These are phyloP conservation scores for Neosilurus hyrtlii DNA, from an alignment of 2,797 vertebrate species.

Conservation along the genomic window DNA sequence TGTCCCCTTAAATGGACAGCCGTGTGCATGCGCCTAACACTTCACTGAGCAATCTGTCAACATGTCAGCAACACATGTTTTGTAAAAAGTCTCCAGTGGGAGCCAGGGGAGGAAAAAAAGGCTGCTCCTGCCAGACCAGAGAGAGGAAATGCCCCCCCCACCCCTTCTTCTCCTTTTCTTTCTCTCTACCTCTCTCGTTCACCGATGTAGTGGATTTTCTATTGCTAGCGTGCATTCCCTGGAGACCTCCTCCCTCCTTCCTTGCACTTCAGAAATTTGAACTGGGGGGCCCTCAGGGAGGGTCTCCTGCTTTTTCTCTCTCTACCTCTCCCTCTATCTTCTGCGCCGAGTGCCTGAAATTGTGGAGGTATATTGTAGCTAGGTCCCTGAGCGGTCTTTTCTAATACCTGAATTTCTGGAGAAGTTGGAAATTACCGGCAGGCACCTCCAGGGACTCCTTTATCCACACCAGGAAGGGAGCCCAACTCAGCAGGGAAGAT, in stretches of 20 bases:
- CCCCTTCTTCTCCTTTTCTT: slow-evolving; percentile 32
- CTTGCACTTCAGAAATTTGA: slow-evolving; percentile 99
- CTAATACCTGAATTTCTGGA: slow-evolving; percentile 99
- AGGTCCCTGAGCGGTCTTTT: slow-evolving; percentile 99
- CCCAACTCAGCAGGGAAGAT: slow-evolving; percentile 97
- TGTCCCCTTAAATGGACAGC: slow-evolving; percentile 99
- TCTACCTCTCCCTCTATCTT: slow-evolving; percentile 59
- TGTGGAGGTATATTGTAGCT: slow-evolving; percentile 99
- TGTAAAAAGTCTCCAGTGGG: slow-evolving; percentile 99
- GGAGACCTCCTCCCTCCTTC: slow-evolving; percentile 82
- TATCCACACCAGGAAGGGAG: slow-evolving; percentile 99
- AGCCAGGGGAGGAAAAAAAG: slow-evolving; percentile 82
- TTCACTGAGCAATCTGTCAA: slow-evolving; percentile 99
- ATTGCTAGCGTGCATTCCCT: slow-evolving; percentile 89
- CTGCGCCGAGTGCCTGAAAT: slow-evolving; percentile 94
- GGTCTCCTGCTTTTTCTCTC: slow-evolving; percentile 50
- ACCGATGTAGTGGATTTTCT: slow-evolving; percentile 99
- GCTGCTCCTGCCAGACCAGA: slow-evolving; percentile 96
- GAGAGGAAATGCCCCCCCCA: slow-evolving; percentile 89
- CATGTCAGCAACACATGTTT: slow-evolving; percentile 99
- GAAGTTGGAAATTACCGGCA: slow-evolving; percentile 99
- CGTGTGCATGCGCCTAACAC: slow-evolving; percentile 99
- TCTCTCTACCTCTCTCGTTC: slow-evolving; percentile 29
- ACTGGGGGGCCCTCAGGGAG: slow-evolving; percentile 88
- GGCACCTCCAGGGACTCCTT: slow-evolving; percentile 90